Percentiles rank a stretch among this genome's conserved stretches.
phyloP scores from a whole-genome alignment of 2,888 invertebrate genomes.

The Drosophila buzzatii region DNA sequence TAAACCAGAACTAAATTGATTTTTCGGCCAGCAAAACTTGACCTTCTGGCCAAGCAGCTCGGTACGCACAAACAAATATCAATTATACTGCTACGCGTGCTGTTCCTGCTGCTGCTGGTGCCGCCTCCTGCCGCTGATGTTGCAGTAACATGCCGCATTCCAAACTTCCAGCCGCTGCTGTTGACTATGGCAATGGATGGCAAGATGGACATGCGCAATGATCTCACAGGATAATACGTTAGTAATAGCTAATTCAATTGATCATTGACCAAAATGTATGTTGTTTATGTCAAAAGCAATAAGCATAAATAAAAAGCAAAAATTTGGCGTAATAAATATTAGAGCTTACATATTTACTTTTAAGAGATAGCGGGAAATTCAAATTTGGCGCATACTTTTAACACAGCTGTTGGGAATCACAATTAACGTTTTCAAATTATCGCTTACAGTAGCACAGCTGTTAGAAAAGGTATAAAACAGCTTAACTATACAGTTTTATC shows the following conservation, averaged over 20 bases:
- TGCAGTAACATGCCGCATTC: slow-evolving; percentile 63
- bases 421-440: neutral
- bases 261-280: slow-evolving; percentile 2
- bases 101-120: slow-evolving; percentile 26
- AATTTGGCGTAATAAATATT: no score
- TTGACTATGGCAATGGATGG: slow-evolving; percentile 39
- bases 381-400: slow-evolving; percentile 1
- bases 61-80: slow-evolving; percentile 26
- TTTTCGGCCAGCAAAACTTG: slow-evolving; percentile 52
- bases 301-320: neutral
- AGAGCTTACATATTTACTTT: neutral
- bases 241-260: slow-evolving; percentile 4
- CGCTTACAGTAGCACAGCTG: neutral
- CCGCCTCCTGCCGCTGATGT: slow-evolving; percentile 1
- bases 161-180: slow-evolving; percentile 56
- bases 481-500: neutral
- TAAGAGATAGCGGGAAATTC: neutral
- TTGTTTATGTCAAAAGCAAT: neutral
- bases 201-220: slow-evolving; percentile 42
- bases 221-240: slow-evolving; percentile 11
- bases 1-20: slow-evolving; percentile 56
- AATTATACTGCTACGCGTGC: slow-evolving; percentile 20
- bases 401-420: neutral
- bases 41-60: slow-evolving; percentile 51
- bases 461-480: neutral